Conservation (phyloP, 1,140 invertebrate genomes). For the Cryptotermes secundus region DNA sequence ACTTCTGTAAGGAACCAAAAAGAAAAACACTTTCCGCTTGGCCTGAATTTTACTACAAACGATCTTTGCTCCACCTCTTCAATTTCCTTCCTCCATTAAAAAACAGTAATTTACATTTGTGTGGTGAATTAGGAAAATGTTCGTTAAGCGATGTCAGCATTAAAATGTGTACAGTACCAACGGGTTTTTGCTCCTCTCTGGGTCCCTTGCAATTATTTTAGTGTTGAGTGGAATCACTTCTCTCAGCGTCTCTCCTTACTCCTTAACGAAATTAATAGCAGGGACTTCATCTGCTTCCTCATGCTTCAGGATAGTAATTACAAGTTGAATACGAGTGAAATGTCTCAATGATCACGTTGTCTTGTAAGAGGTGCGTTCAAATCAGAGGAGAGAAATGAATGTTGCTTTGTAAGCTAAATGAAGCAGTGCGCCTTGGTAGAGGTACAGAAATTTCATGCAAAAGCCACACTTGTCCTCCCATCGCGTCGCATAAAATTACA, state of each 20-base stretch:
- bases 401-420: slow-evolving; percentile 19
- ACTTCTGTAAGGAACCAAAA: background rate
- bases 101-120: background rate
- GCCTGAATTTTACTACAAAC: slow-evolving; percentile 1
- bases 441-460: background rate
- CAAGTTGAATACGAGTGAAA: background rate
- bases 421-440: background rate
- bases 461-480: background rate
- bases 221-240: slow-evolving; percentile 13
- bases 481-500: background rate
- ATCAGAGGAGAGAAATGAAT: slow-evolving; percentile 11
- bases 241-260: background rate
- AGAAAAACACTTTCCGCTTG: background rate
- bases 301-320: background rate
- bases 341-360: background rate
- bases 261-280: slow-evolving; percentile 19
- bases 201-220: background rate
- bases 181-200: slow-evolving; percentile 3
- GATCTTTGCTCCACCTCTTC: background rate
- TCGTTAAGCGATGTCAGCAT: slow-evolving; percentile 10
- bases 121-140: slow-evolving; percentile 12
- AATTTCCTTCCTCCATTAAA: background rate
- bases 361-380: background rate
- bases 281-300: background rate
- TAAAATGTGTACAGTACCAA: background rate